phyloP scores from a whole-genome alignment of 1,140 invertebrate species.

The Pogonus chalceus region DNA sequence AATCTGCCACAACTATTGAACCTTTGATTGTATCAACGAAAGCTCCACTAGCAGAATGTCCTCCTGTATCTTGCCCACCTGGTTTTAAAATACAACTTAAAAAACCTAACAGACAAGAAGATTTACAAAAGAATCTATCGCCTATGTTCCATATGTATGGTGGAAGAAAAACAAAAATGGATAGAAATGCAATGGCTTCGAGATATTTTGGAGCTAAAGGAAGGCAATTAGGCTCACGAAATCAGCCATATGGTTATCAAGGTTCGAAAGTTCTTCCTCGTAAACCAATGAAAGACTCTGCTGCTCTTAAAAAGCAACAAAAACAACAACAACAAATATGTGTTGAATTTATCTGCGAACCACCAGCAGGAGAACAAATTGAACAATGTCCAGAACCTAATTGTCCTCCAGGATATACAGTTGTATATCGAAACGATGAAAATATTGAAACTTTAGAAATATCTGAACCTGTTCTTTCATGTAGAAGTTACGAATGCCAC shows the following conservation, averaged over 20 bases:
- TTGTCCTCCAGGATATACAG: slow-evolving; percentile 47
- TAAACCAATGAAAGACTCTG: slow-evolving; percentile 4
- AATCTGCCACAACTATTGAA: slow-evolving; percentile 24
- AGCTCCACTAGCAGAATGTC: slow-evolving; percentile 11
- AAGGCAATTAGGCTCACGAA: slow-evolving; percentile 16
- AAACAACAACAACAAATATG: slow-evolving; percentile 46
- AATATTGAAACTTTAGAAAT: slow-evolving; percentile 12
- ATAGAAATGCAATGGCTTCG: slow-evolving; percentile 19
- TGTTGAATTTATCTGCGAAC: slow-evolving; percentile 34
- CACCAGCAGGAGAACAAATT: slow-evolving; percentile 25
- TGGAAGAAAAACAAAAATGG: slow-evolving; percentile 21
- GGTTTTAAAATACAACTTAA: slow-evolving; percentile 20
- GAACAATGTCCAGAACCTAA: slow-evolving; percentile 40
- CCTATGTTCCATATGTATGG: slow-evolving; percentile 20
- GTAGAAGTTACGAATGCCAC: slow-evolving; percentile 49
- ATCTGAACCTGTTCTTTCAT: slow-evolving; percentile 21
- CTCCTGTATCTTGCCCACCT: slow-evolving; percentile 17
- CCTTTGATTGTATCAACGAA: slow-evolving; percentile 11
- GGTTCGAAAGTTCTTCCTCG: neutral
- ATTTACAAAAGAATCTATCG: slow-evolving; percentile 28
- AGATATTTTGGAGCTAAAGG: slow-evolving; percentile 13
- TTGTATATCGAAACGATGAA: slow-evolving; percentile 4
- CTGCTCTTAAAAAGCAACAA: slow-evolving; percentile 13
- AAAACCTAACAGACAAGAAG: slow-evolving; percentile 25
- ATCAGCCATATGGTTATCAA: slow-evolving; percentile 11